A percentile compares a stretch with the other conserved stretches of the same genome.
Conservation (phyloP, 1,140 invertebrate genomes). For the Dendrolimus kikuchii region DNA sequence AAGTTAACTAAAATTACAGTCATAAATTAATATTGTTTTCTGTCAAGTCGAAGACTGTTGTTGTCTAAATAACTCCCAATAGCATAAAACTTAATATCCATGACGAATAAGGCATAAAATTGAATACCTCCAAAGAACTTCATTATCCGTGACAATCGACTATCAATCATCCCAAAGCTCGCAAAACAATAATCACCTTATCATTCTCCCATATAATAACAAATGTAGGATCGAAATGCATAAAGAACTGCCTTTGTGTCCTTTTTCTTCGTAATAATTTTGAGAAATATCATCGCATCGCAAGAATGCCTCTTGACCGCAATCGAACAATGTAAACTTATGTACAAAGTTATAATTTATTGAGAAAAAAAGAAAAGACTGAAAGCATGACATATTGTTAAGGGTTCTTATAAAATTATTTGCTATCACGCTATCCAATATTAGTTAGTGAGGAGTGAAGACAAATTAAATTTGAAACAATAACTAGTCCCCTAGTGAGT, state of each 20-base stretch:
- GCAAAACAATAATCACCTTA: conserved; percentile 72
- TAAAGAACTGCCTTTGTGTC: conserved; percentile 62
- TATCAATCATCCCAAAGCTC: conserved; percentile 63
- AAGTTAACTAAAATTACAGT: too few species aligned
- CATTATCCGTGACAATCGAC: conserved; percentile 66
- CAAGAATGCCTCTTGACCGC: conserved; percentile 38
- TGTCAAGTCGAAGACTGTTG: too few species aligned
- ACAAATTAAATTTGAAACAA: conserved; percentile 48
- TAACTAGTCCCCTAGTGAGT: conserved; percentile 29
- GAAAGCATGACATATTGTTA: conserved; percentile 66
- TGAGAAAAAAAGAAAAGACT: conserved; percentile 55
- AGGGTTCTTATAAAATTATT: conserved; percentile 70
- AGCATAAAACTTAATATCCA: conserved; percentile 6
- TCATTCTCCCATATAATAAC: conserved; percentile 67
- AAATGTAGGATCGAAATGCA: conserved; percentile 64
- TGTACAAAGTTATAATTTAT: conserved; percentile 66
- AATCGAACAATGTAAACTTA: conserved; percentile 68
- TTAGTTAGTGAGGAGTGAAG: conserved; percentile 47
- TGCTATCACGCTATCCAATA: conserved; percentile 63
- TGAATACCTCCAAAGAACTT: conserved; percentile 53
- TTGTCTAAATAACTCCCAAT: background rate
- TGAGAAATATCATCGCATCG: conserved; percentile 53
- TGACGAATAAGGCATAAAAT: conserved; percentile 43
- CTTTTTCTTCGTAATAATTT: conserved; percentile 57
- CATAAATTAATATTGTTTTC: too few species aligned